Conservation (phyloP, 2,113 vertebrate genomes). For the Hydrolagus affinis region DNA sequence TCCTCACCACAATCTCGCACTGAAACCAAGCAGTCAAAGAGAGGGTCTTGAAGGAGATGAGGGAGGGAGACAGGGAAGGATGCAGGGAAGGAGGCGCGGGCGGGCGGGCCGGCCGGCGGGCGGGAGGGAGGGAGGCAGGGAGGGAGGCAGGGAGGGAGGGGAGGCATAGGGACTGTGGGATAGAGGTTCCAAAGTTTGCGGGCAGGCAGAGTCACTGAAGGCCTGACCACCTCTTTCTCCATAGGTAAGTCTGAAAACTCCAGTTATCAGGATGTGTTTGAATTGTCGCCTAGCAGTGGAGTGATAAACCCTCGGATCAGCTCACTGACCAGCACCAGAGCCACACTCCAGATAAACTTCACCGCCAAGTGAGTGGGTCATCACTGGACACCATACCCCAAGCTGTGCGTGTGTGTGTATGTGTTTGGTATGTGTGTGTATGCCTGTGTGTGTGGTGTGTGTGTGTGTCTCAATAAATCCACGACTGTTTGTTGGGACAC, state of each 20-base stretch:
- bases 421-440: too few relatives aligned
- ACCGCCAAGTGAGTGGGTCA: constrained; percentile 61
- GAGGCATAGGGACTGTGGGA: not conserved
- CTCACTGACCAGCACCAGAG: constrained; percentile 40
- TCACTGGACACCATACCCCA: too few relatives aligned
- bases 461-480: too few relatives aligned
- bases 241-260: constrained; percentile 42
- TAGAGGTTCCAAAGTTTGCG: not conserved
- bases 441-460: too few relatives aligned
- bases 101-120: not conserved
- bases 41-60: too few relatives aligned
- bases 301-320: constrained; percentile 50
- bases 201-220: not conserved
- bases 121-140: not conserved
- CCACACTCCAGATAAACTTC: constrained; percentile 66
- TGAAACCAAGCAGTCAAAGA: too few relatives aligned
- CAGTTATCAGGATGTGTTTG: constrained; percentile 46
- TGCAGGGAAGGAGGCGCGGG: not conserved
- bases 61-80: not conserved
- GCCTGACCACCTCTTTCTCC: not conserved
- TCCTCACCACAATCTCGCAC: too few relatives aligned
- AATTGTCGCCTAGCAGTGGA: constrained; percentile 59
- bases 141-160: not conserved
- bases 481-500: too few relatives aligned
- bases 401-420: too few relatives aligned